Conservation (phyloP, 1,140 invertebrate species). For the Zaprionus kolodkinae region DNA sequence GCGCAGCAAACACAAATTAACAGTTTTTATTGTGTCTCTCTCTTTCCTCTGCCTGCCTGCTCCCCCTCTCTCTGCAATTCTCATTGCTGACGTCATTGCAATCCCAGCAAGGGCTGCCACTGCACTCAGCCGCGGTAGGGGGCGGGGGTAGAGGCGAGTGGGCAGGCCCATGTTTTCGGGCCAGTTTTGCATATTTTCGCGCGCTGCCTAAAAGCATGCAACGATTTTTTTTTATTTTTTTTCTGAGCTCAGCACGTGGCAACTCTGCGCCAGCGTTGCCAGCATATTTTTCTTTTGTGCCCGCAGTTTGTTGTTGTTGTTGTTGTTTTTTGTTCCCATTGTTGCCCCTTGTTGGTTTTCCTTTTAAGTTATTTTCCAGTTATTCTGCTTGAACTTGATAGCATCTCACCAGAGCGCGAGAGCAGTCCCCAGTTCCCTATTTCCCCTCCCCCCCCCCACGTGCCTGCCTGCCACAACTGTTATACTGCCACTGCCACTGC, state of each 20-base stretch:
- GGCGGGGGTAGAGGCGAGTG: too few species aligned
- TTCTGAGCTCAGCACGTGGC: constrained; percentile 32
- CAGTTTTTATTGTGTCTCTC: constrained; percentile 49
- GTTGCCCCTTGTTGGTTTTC: constrained; percentile 16
- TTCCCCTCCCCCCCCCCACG: background rate
- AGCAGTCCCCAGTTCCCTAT: background rate
- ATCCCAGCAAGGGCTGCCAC: constrained; percentile 3
- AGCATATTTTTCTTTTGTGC: constrained; percentile 19
- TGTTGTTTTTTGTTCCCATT: constrained; percentile 6
- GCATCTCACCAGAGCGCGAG: constrained; percentile 29
- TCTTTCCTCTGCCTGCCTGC: background rate
- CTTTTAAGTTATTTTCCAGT: constrained; percentile 22
- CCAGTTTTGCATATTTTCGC: constrained; percentile 49
- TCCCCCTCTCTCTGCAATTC: constrained; percentile 31
- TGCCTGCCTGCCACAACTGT: background rate
- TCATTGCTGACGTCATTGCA: constrained; percentile 67
- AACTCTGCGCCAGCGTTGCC: constrained; percentile 23
- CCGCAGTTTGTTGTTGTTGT: too few species aligned
- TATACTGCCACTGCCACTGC: background rate
- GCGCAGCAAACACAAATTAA: constrained; percentile 64
- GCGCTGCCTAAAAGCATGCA: constrained; percentile 67
- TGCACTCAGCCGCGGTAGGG: background rate
- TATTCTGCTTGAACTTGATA: constrained; percentile 37
- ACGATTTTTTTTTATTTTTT: constrained; percentile 46
- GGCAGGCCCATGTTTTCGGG: background rate